Conservation (phyloP, 2,888 invertebrate species). For the Pristionchus japonicus region DNA sequence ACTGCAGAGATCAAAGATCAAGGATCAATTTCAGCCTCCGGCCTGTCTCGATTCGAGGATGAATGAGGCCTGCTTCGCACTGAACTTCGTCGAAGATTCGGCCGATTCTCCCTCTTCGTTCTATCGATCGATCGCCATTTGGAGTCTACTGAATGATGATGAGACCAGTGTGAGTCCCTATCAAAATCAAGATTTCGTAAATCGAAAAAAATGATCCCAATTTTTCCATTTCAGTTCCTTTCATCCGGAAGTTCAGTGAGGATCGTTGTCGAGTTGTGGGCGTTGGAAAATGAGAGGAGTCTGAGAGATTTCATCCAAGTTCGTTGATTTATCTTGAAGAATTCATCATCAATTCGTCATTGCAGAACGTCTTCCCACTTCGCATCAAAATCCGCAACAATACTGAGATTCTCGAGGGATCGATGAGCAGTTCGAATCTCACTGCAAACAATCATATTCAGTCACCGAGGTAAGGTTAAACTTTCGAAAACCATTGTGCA, state of each 20-base stretch:
- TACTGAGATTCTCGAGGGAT: not conserved
- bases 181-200: not conserved
- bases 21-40: constrained; percentile 21
- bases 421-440: not conserved
- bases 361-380: constrained; percentile 27
- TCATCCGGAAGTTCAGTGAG: constrained; percentile 18
- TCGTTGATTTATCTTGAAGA: not conserved
- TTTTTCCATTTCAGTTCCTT: not conserved
- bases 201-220: not conserved
- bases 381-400: not conserved
- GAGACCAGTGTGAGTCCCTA: not conserved
- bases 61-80: not conserved
- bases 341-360: not conserved
- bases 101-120: constrained; percentile 29
- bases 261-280: constrained; percentile 26
- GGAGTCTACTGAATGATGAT: constrained; percentile 27
- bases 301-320: not conserved
- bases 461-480: not conserved
- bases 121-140: constrained; percentile 40
- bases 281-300: not conserved
- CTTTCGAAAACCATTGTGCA: not conserved
- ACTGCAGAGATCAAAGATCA: not conserved
- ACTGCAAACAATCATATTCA: not conserved
- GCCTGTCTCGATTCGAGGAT: not conserved
- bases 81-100: constrained; percentile 23